Evolutionary conservation across 2,888 invertebrate genomes (phyloP), one percentile per base, ranked within the genome.

Genomic region (Ophion costatus): DNA sequence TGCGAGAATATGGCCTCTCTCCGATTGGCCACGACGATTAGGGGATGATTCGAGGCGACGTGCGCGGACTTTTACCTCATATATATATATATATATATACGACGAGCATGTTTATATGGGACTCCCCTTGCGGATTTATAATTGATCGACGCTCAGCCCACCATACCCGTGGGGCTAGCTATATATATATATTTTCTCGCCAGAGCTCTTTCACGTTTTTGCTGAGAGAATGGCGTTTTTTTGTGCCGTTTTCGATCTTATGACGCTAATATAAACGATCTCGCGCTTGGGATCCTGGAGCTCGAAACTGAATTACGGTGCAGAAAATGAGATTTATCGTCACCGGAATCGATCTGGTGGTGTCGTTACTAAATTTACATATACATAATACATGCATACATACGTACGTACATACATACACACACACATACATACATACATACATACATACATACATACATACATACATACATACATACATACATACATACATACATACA

Each of bases 1-100:
- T 69, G 22, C 79, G 42, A 61, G 78, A 63, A 51, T 70, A 64
- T 17, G 51, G 67, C 75, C 42, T 63, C 83, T 61, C 87, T 89
- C 88, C 87, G 89, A 91, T 91, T 91, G 91, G 91, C 87, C 83
- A 7, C 84, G 82, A 59, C 90, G 89, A 90, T 91, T 91, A 91
- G 90, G 90, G 91, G 91, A 90, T 89, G 90, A 90, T 89, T 91
- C 90, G 87, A 85, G 84, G 87, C 17, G 38, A 38, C 66, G 9
- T 59, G 74, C 63, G 74, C 63, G 45, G 20, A 74, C 63, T 74
- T 63, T 38, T 42, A 24, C 22, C 10, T 63, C 59, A 4, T 14
- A 17, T 51, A 14, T 45, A 45, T 45, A 45, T 45, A 3, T 45
- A 51, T 14, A 17, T 51, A 51, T 51, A 17, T 14, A 51, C 20